Base-by-base conservation (phyloP, 2,113 vertebrate genomes). In the Entomyzon cyanotis region DNA sequence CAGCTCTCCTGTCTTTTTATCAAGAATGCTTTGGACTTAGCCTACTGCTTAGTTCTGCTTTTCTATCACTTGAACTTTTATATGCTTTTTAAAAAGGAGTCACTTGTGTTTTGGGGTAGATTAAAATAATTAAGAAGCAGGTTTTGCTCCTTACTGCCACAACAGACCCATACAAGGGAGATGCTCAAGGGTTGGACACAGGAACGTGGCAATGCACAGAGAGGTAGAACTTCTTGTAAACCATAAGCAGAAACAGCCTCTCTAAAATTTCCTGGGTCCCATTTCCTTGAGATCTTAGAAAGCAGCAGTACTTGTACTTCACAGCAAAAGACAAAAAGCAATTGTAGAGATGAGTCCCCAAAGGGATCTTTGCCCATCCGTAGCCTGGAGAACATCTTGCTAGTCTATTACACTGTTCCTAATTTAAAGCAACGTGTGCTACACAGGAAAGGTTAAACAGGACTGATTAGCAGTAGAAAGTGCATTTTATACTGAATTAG, bases 391-490 rank as follows among this genome's bases (percentile, higher is more conserved):
- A 93, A 39, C 55, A 85, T 78, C 86, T 63, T 59, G 9, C 49
- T 74, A 56, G 37, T 80, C 75, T 88, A 84, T 88, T 80, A 81
- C 21, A 71, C 52, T 41, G 52, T 2, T 91, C 50, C 55, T 74
- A 67, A 91, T 88, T 64, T 80, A 78, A 91, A 91, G 64, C 55
- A 82, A 37, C 0, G 0, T 62, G 62, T 80, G 75, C 82, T 60
- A 12, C 44, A 71, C 50, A 82, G 87, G 78, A 90, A 89, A 95
- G 84, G 89, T 91, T 95, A 95, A 94, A 76, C 12, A 56, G 82
- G 64, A 78, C 58, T 86, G 78, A 91, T 60, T 81, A 64, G 91
- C 60, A 91, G 81, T 15, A 78, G 25, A 71, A 95, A 95, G 60
- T 27, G 41, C 22, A 71, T 85, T 95, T 96, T 89, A 87, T 70